phyloP scores from a whole-genome alignment of 2,113 vertebrate genomes.

The Prietella phreatophila region DNA sequence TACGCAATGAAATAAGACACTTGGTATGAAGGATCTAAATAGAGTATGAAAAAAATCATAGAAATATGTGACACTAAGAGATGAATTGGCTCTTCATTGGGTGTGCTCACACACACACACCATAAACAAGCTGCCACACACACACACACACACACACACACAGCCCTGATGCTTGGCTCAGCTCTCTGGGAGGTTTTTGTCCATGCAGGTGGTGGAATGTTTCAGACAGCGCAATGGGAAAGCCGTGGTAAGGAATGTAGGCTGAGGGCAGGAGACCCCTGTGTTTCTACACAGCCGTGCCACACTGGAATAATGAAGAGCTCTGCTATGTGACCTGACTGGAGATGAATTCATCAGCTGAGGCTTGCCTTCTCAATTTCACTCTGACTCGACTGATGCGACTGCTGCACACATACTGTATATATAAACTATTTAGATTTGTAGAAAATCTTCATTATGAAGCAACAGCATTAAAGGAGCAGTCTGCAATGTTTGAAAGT shows the following conservation, averaged over 20 bases:
- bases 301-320: constrained; percentile 8
- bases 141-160: constrained; percentile 3
- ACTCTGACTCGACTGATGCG: not conserved
- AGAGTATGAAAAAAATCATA: constrained; percentile 22
- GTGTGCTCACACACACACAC: not conserved
- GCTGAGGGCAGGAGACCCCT: constrained; percentile 29
- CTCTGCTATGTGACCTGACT: constrained; percentile 2
- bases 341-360: constrained; percentile 12
- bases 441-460: not conserved
- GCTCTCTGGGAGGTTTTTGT: constrained; percentile 23
- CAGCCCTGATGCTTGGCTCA: not conserved
- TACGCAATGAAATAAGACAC: not conserved
- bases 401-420: not conserved
- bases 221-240: constrained; percentile 22
- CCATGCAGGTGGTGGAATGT: constrained; percentile 11
- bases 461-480: not conserved
- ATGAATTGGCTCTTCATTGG: not conserved
- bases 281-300: not conserved
- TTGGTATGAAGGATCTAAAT: not conserved
- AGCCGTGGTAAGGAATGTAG: not conserved
- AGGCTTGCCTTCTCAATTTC: not conserved
- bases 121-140: constrained; percentile 15
- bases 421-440: no score
- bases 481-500: not conserved
- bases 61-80: constrained; percentile 5